phyloP scores from a whole-genome alignment of 2,113 vertebrate species.

The Gobio gobio region DNA sequence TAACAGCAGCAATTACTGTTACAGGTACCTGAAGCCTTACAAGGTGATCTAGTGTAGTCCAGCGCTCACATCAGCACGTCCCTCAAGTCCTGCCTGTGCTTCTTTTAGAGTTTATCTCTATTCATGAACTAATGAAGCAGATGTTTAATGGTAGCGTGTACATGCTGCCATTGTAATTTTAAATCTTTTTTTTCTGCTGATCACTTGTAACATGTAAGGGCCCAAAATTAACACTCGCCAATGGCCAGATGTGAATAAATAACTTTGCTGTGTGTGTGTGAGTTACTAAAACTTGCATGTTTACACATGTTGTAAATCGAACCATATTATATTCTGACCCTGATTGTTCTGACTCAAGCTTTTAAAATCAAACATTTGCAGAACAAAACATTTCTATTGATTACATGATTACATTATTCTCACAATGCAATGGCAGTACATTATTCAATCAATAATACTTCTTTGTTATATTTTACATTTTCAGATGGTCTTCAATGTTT shows the following conservation, averaged over 20 bases:
- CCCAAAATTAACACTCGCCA: not conserved
- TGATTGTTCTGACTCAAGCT: not conserved
- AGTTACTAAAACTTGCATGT: not conserved
- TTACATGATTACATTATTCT: too few relatives aligned
- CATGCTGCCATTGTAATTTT: not conserved
- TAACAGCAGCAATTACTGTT: slow-evolving; percentile 36
- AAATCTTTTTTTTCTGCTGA: not conserved
- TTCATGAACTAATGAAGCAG: slow-evolving; percentile 3
- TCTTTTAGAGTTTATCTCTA: not conserved
- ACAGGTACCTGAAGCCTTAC: slow-evolving; percentile 30
- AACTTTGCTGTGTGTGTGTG: not conserved
- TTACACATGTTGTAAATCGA: not conserved
- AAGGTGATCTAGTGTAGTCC: slow-evolving; percentile 25
- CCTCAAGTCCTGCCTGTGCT: not conserved
- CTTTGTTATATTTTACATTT: too few relatives aligned
- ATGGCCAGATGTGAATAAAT: not conserved
- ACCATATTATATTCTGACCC: not conserved
- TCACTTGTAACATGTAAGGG: not conserved
- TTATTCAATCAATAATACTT: too few relatives aligned
- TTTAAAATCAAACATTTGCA: not conserved
- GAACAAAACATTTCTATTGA: too few relatives aligned
- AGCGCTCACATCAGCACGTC: not conserved
- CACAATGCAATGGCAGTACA: too few relatives aligned
- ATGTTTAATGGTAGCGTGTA: not conserved
- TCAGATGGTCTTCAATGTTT: too few relatives aligned